These are phyloP conservation scores for Selenia dentaria DNA, from an alignment of 2,888 invertebrate species.

Conservation along the genomic window DNA sequence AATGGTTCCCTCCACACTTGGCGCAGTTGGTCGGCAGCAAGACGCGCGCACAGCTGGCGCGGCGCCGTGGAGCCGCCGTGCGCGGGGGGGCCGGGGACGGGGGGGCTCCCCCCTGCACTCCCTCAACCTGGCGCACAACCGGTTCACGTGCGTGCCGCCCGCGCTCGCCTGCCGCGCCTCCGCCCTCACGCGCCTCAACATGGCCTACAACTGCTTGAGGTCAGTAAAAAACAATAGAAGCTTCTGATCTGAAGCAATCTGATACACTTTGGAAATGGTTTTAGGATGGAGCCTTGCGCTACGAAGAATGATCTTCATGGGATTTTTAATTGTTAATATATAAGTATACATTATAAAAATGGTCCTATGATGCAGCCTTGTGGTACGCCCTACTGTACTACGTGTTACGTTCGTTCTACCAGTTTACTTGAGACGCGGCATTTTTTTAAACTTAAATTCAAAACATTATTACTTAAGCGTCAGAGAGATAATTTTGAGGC, in stretches of 20 bases:
- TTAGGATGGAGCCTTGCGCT: not conserved
- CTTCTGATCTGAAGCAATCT: too few species aligned
- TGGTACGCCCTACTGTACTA: not conserved
- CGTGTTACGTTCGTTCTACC: too few species aligned
- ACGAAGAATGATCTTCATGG: too few species aligned
- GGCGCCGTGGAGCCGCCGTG: slow-evolving; percentile 57
- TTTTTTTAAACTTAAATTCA: too few species aligned
- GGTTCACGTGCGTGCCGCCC: slow-evolving; percentile 94
- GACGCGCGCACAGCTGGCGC: slow-evolving; percentile 92
- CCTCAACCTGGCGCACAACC: slow-evolving; percentile 95
- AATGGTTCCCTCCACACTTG: not conserved
- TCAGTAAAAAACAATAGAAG: too few species aligned
- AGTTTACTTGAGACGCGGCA: too few species aligned
- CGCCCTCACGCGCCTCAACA: slow-evolving; percentile 92
- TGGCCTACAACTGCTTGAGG: slow-evolving; percentile 93
- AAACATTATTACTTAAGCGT: too few species aligned
- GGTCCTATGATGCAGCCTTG: not conserved
- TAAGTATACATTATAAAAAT: too few species aligned
- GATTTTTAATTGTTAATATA: too few species aligned
- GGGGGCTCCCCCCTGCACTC: slow-evolving; percentile 88
- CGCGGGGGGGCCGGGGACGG: slow-evolving; percentile 53
- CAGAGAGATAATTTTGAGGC: too few species aligned
- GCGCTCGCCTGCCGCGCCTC: slow-evolving; percentile 96
- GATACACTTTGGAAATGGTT: not conserved
- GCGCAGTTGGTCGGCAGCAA: slow-evolving; percentile 85